phyloP scores from a whole-genome alignment of 2,113 vertebrate species.

The Cisticola juncidis region DNA sequence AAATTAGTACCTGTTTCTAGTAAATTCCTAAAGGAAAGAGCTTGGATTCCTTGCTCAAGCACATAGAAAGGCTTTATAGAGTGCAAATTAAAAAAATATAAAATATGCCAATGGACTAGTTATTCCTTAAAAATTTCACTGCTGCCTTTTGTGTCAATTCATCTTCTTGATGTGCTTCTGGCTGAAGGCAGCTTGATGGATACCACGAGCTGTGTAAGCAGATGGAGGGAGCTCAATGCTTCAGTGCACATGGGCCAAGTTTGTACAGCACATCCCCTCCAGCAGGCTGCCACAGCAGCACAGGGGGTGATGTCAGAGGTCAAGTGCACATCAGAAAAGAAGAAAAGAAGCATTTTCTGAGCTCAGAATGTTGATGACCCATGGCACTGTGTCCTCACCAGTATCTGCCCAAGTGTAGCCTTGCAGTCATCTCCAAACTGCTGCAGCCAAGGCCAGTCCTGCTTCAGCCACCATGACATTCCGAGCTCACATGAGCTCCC shows the following conservation, averaged over 20 bases:
- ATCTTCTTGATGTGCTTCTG: background rate
- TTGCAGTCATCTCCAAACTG: background rate
- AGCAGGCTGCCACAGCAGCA: background rate
- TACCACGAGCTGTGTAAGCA: background rate
- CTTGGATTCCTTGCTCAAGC: background rate
- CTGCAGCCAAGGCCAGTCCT: background rate
- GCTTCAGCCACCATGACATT: background rate
- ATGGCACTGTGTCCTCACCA: background rate
- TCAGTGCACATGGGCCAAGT: fast-evolving
- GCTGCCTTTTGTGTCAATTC: background rate
- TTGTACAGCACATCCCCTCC: background rate
- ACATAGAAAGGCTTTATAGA: background rate
- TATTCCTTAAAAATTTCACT: background rate
- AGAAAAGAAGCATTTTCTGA: background rate
- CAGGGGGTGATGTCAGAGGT: background rate
- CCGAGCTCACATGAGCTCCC: background rate
- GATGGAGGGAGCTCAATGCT: background rate
- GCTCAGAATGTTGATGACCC: background rate
- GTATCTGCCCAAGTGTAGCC: background rate
- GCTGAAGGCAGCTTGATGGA: background rate
- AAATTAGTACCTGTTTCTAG: background rate
- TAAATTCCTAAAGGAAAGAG: background rate
- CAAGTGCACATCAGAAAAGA: background rate
- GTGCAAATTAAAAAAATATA: background rate
- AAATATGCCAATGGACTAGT: background rate